A percentile compares a stretch with the other conserved stretches of the same genome.
phyloP scores from a whole-genome alignment of 1,140 invertebrate species.

The Myzus persicae region DNA sequence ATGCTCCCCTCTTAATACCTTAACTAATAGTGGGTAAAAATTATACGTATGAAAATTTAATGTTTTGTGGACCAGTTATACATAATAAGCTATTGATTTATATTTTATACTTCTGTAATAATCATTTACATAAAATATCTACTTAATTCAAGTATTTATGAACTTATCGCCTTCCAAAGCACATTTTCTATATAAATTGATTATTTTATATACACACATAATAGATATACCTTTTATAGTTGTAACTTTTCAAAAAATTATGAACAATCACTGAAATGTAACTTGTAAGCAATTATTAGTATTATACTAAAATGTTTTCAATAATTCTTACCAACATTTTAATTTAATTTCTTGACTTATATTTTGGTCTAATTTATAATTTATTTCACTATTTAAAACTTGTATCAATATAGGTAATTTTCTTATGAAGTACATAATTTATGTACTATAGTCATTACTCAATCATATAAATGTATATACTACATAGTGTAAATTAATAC shows the following conservation, averaged over 20 bases:
- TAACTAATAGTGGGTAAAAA: background rate
- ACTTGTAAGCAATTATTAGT: background rate
- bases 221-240: too few relatives aligned
- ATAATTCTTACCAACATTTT: background rate
- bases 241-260: background rate
- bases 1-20: too few relatives aligned
- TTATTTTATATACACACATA: background rate
- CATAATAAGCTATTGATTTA: background rate
- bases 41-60: too few relatives aligned
- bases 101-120: too few relatives aligned
- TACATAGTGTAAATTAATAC: too few relatives aligned
- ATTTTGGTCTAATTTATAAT: too few relatives aligned
- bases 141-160: background rate
- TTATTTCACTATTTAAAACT: too few relatives aligned
- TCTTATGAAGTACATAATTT: too few relatives aligned
- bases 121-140: background rate
- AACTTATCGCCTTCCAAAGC: background rate
- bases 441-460: too few relatives aligned
- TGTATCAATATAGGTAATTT: too few relatives aligned
- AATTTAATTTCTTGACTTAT: too few relatives aligned
- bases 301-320: background rate
- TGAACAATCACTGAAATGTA: background rate
- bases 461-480: too few relatives aligned
- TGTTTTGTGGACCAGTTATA: background rate
- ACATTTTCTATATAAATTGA: background rate